Evolutionary conservation across 2,113 vertebrate species (phyloP), one percentile per base, ranked within the genome.

Genomic region (Carassius auratus): DNA sequence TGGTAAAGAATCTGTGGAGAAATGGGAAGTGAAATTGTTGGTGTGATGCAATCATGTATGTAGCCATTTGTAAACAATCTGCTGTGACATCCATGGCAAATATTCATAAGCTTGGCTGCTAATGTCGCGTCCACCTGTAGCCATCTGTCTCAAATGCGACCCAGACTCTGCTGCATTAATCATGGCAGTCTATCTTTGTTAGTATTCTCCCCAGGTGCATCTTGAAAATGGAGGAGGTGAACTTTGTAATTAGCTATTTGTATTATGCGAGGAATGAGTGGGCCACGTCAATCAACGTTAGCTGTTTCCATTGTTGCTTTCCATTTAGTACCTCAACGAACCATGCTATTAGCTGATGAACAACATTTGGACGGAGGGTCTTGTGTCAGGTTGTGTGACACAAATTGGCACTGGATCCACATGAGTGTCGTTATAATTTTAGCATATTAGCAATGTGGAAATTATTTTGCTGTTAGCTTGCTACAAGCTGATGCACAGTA

Each of bases 111-210:
- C 76, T 36, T 81, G 81, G 81, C 59, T 62, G 50, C 21, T 71
- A 84, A 55, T n/a, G 17, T 85, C 64, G 26, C 8, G 38, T 42
- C 52, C 86, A 86, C 85, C 81, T 86, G 87, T 62, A 73, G n/a
- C 86, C 77, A 84, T 89, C 84, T 86, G 76, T 86, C 76, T 82
- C 30, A 26, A 76, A 88, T 17, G 3, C 61, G 62, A 86, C n/a
- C 9, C 52, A 76, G 59, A 71, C 73, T 78, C 85, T 73, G 87
- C 50, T 14, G 26, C 71, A 82, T 83, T 88, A 84, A 80, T 81
- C 23, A 76, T 45, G 26, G 30, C 77, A 61, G 75, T 76, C 82
- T 17, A 23, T 84, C 61, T 86, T 83, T 74, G 66, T 84, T 88
- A 74, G 45, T 7, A 50, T 36, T 76, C 36, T 23, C 79, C 69